These are phyloP conservation scores for Neodiprion fabricii DNA, from an alignment of 1,140 invertebrate species.

Conservation along the genomic window DNA sequence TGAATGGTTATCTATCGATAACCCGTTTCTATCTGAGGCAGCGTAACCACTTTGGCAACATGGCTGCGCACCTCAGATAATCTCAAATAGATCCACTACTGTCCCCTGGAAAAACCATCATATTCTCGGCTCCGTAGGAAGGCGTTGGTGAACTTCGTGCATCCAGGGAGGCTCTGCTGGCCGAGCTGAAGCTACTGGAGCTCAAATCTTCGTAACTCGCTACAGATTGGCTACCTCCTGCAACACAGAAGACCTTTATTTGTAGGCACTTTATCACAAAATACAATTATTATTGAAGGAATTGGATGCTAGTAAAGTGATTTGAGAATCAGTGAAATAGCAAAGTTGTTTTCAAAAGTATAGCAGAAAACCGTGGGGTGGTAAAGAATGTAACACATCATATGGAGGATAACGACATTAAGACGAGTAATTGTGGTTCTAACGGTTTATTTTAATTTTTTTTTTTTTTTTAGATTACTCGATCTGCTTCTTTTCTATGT, in stretches of 20 bases:
- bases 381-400: conserved; percentile 18
- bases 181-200: conserved; percentile 81
- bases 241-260: conserved; percentile 31
- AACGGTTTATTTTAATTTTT: conserved; percentile 38
- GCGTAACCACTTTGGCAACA: conserved; percentile 50
- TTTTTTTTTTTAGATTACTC: conserved; percentile 28
- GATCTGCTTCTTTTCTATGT: conserved; percentile 17
- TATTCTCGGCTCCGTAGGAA: conserved; percentile 72
- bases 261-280: conserved; percentile 29
- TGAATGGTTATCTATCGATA: background rate
- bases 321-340: background rate
- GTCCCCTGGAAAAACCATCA: conserved; percentile 78
- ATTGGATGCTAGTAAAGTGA: background rate
- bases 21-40: conserved; percentile 46
- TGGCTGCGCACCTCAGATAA: conserved; percentile 48
- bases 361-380: background rate
- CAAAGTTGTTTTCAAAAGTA: background rate
- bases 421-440: conserved; percentile 28
- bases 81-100: conserved; percentile 72
- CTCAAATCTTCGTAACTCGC: conserved; percentile 77
- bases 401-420: background rate
- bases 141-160: conserved; percentile 74
- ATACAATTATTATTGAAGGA: conserved; percentile 20
- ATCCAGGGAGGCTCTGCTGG: conserved; percentile 79
- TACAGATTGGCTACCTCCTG: conserved; percentile 66